Evolutionary conservation across 2,888 invertebrate genomes (phyloP).

Genomic region (Dicyrtoma fusca): DNA sequence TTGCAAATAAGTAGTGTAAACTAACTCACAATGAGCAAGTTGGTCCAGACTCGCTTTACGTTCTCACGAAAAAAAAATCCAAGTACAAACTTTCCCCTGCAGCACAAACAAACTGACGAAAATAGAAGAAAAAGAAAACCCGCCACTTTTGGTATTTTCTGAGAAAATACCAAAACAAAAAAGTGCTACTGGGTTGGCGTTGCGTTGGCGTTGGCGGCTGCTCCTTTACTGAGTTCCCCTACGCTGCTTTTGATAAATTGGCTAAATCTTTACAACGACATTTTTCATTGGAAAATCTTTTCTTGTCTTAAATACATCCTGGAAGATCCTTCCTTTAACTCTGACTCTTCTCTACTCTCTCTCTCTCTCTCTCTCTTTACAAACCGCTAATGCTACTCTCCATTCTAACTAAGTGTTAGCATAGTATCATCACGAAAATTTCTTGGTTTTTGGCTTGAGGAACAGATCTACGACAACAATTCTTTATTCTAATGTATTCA

Average conservation of each 20-base stretch:
- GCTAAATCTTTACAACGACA: conserved; percentile 19
- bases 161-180: neutral
- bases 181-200: neutral
- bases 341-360: neutral
- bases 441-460: neutral
- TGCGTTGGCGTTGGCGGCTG: neutral
- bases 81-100: too few relatives aligned
- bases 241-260: conserved; percentile 23
- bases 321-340: neutral
- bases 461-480: neutral
- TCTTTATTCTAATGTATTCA: neutral
- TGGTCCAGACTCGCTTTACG: too few relatives aligned
- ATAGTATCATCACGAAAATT: neutral
- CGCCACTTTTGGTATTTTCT: neutral
- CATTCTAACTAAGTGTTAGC: too few relatives aligned
- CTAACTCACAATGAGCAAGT: too few relatives aligned
- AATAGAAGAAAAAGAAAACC: neutral
- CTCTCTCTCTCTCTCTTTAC: conserved; percentile 9
- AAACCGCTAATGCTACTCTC: too few relatives aligned
- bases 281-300: conserved; percentile 35
- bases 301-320: conserved; percentile 20
- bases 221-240: too few relatives aligned
- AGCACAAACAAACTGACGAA: neutral
- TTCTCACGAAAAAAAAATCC: too few relatives aligned
- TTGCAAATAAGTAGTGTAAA: too few relatives aligned